phyloP scores from a whole-genome alignment of 2,113 vertebrate species.

The Myrmecobius fasciatus region DNA sequence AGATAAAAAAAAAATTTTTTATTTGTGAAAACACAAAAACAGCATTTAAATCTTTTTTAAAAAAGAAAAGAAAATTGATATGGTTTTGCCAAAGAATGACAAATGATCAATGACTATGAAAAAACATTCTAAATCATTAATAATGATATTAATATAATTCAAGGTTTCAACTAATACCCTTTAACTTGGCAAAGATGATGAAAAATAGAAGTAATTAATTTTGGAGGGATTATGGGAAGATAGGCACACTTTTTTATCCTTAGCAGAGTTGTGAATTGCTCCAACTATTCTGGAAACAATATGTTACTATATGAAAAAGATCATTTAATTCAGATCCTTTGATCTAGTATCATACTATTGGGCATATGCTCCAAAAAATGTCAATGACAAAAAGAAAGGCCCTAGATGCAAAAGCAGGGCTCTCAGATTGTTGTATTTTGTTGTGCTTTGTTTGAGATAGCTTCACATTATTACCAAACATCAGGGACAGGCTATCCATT shows the following conservation, averaged over 20 bases:
- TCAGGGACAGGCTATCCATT: neutral
- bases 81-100: neutral
- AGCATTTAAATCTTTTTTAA: neutral
- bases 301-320: neutral
- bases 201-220: neutral
- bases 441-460: neutral
- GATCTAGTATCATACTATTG: neutral
- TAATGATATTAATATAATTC: neutral
- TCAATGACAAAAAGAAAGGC: neutral
- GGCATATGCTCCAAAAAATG: neutral
- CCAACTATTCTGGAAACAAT: neutral
- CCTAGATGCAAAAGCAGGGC: neutral
- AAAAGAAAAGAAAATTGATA: neutral
- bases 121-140: neutral
- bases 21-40: neutral
- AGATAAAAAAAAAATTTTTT: too few relatives aligned
- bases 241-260: neutral
- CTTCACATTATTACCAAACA: neutral
- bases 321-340: neutral
- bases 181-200: neutral
- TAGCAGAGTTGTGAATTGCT: neutral
- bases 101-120: neutral
- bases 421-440: neutral
- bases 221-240: neutral
- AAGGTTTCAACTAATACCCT: neutral